Base-by-base conservation (phyloP, 2,797 vertebrate species). In the Sebastes cheni region DNA sequence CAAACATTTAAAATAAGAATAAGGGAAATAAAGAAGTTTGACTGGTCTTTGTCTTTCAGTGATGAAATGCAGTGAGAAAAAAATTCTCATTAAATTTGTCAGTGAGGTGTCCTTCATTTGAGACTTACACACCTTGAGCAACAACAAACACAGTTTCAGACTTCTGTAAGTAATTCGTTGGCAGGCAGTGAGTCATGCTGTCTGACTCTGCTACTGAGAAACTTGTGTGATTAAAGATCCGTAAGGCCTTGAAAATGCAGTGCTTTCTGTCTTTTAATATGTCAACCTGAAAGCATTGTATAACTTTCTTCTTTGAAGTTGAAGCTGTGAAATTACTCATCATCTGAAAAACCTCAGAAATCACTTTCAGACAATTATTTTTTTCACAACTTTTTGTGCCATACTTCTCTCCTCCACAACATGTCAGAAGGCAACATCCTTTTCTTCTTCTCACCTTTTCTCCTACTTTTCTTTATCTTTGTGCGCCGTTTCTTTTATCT, bases 101-200 rank as follows among this genome's bases (percentile, higher is more conserved):
- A 54, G n/a, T 14, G 30, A 79, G 6, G 23, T 69, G 9, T 75
- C 68, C 54, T 88, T 79, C 22, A 42, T 80, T 64, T 73, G 34
- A 85, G 52, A 76, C 55, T 54, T 27, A 3, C 12, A 5, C 59
- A 88, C 77, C 75, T 85, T 85, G 69, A 81, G 64, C 52, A 88
- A 58, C 64, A 76, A 85, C 59, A 82, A 77, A 79, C 65, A 55
- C 11, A 23, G 65, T 70, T 80, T 80, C 73, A 72, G 70, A 77
- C 78, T 67, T 68, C 59, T 81, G 77, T 69, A 55, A 72, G 67
- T 71, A 80, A 87, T 84, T 92, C 62, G 59, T 65, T 23, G 20
- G 72, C 81, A 77, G 84, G 67, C 79, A 52, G 39, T 86, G 89
- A 92, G 80, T 92, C 91, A 91, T 29, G 25, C 84, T 76, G 84